Evolutionary conservation across 2,797 vertebrate species (phyloP).

Genomic region (Decapterus maruadsi): DNA sequence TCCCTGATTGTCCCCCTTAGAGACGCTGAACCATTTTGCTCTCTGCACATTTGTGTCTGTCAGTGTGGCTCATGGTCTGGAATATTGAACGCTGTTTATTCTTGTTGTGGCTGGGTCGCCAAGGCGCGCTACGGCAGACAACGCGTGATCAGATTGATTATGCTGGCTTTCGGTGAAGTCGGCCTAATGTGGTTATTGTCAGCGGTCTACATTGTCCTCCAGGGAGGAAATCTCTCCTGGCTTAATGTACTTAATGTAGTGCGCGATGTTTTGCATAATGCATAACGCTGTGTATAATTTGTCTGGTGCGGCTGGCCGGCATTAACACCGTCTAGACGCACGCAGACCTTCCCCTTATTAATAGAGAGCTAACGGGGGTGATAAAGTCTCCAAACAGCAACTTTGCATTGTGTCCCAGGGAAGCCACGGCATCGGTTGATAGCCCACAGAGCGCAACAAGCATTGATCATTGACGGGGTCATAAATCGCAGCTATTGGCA

Average conservation of each 20-base stretch:
- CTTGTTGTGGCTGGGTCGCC: constrained; percentile 72
- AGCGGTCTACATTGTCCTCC: constrained; percentile 38
- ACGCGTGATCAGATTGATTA: constrained; percentile 75
- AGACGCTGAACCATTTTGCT: constrained; percentile 32
- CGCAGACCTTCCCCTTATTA: constrained; percentile 43
- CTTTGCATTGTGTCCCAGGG: constrained; percentile 55
- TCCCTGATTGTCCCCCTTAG: constrained; percentile 19
- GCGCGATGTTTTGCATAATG: constrained; percentile 55
- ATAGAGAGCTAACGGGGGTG: constrained; percentile 45
- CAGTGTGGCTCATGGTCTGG: constrained; percentile 58
- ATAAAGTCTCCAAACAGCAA: constrained; percentile 59
- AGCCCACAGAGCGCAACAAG: constrained; percentile 70
- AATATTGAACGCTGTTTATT: constrained; percentile 74
- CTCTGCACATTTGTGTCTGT: constrained; percentile 45
- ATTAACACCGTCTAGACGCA: constrained; percentile 73
- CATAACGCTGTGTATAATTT: constrained; percentile 47
- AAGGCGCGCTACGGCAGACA: constrained; percentile 69
- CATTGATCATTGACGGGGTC: constrained; percentile 60
- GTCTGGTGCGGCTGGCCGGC: constrained; percentile 47
- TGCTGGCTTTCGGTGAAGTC: constrained; percentile 54
- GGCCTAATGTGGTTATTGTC: constrained; percentile 62
- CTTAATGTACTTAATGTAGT: constrained; percentile 58
- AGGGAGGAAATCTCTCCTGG: constrained; percentile 22
- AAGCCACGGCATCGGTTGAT: constrained; percentile 26
- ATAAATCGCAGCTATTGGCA: constrained; percentile 73